Conservation (phyloP, 2,113 vertebrate species). For the Phylloscopus whistleri region DNA sequence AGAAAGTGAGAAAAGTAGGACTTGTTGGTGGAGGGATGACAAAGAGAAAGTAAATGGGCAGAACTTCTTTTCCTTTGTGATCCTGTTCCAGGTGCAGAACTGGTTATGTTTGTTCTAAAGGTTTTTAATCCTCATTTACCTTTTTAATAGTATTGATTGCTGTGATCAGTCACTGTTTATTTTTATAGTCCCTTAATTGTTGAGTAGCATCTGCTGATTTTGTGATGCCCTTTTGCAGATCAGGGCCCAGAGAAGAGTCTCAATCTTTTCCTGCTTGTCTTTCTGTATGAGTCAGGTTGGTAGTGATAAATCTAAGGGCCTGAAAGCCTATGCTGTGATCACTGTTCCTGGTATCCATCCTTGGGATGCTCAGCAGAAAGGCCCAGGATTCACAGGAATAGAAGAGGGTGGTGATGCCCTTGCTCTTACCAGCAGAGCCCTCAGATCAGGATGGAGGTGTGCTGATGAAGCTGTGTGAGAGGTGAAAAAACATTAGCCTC, state of each 20-base stretch:
- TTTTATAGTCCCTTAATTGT: not conserved
- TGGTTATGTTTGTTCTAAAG: not conserved
- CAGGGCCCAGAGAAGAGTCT: not conserved
- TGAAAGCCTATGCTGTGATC: not conserved
- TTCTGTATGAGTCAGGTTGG: not conserved
- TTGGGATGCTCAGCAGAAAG: not conserved
- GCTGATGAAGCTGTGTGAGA: not conserved
- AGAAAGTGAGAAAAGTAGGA: not conserved
- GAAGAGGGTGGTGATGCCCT: not conserved
- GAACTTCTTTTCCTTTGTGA: not conserved
- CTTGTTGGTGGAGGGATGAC: not conserved
- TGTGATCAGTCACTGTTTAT: accelerated
- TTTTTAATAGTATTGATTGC: not conserved
- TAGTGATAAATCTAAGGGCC: not conserved
- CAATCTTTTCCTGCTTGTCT: not conserved
- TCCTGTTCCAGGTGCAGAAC: not conserved
- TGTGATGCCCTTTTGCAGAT: not conserved
- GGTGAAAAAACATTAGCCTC: not conserved
- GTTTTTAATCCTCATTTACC: not conserved
- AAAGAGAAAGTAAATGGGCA: not conserved
- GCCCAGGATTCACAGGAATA: not conserved
- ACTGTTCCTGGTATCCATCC: not conserved
- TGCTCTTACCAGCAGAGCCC: not conserved
- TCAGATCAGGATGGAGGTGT: not conserved
- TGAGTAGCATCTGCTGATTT: not conserved